These are phyloP conservation scores for Cathartes aura DNA, from an alignment of 2,113 vertebrate species.

Conservation along the genomic window DNA sequence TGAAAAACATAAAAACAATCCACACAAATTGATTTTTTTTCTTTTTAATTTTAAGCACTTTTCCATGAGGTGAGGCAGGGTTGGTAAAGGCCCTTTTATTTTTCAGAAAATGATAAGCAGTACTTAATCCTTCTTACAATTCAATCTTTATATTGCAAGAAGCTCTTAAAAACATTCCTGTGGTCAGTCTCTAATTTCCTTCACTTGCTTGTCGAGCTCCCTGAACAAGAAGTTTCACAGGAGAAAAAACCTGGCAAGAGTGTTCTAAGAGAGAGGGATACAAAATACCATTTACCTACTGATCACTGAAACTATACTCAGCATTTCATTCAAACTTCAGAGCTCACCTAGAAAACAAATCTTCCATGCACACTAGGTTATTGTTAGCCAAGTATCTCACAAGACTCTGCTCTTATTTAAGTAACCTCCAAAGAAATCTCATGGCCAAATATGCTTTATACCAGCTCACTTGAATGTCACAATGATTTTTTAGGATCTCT, in stretches of 20 bases:
- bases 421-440: background rate
- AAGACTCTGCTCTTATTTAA: background rate
- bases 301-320: background rate
- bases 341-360: background rate
- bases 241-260: background rate
- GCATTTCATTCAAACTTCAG: background rate
- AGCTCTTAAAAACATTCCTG: slow-evolving; percentile 15
- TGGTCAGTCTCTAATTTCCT: background rate
- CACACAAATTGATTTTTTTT: background rate
- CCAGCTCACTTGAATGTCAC: background rate
- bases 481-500: background rate
- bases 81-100: background rate
- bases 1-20: background rate
- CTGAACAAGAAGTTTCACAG: background rate
- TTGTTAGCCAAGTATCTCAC: background rate
- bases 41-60: background rate
- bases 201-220: background rate
- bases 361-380: background rate
- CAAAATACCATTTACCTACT: background rate
- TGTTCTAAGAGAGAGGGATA: background rate
- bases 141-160: background rate
- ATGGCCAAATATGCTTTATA: background rate
- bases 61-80: background rate
- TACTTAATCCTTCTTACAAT: background rate
- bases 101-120: background rate